Conservation (phyloP, 2,113 vertebrate species). For the Nasalis larvatus region DNA sequence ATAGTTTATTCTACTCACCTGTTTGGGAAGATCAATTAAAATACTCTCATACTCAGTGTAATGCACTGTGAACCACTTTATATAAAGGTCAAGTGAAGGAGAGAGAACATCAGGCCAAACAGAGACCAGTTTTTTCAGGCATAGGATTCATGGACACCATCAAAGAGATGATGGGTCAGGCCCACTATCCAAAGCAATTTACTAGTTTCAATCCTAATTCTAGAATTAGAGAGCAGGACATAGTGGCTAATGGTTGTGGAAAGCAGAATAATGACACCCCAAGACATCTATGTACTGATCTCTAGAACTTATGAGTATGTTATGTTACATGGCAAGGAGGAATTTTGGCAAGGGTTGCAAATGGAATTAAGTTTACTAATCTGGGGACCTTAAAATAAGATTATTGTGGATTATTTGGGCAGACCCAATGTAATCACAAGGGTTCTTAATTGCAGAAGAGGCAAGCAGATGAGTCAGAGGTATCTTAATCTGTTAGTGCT, state of each 20-base stretch:
- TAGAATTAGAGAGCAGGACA: neutral
- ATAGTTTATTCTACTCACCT: neutral
- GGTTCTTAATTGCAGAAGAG: neutral
- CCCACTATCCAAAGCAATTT: neutral
- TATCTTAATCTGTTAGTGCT: neutral
- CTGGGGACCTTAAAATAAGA: constrained; percentile 1
- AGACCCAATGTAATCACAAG: neutral
- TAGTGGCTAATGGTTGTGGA: neutral
- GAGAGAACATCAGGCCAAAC: neutral
- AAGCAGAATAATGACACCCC: neutral
- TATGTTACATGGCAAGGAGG: neutral
- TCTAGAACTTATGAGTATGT: neutral
- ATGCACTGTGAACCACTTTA: neutral
- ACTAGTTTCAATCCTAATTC: neutral
- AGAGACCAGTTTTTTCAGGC: neutral
- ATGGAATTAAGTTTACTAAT: neutral
- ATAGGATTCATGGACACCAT: neutral
- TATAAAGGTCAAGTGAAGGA: neutral
- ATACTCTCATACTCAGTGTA: neutral
- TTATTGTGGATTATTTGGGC: neutral
- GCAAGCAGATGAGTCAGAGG: neutral
- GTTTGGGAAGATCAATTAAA: neutral
- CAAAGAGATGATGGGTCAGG: neutral
- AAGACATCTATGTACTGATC: neutral
- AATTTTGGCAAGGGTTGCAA: neutral